Base-by-base conservation (phyloP, 2,797 vertebrate genomes). In the Dendrocincla fuliginosa region DNA sequence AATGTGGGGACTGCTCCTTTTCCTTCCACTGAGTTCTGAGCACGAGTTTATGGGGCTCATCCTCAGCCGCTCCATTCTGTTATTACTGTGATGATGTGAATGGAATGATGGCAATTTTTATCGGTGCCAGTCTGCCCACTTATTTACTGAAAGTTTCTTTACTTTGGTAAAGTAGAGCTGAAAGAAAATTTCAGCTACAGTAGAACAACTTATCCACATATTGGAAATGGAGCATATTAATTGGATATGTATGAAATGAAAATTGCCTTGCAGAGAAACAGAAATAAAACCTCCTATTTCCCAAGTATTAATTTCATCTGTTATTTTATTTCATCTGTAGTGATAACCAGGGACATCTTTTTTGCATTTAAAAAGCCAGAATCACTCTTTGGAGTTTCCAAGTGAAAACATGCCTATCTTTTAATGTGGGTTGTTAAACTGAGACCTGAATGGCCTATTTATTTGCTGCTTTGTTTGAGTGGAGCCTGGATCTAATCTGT, bases 401-500 rank as follows among this genome's bases (percentile, higher is more conserved):
- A 87, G 53, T 80, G 87, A 95, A 93, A 95, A 94, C 89, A 90
- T 90, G 82, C 60, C 83, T 82, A 56, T 93, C 89, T 90, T 94
- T 88, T 90, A 90, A 91, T 76, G 71, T 91, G 87, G 52, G 67
- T 79, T 84, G 88, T 95, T 93, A 95, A 93, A 95, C 65, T 56
- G 90, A 85, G 91, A 93, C 89, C 87, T 92, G 89, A 91, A 84
- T 84, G 80, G 93, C 84, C 79, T 93, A 89, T 94, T 95, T 95
- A 91, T 96, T 89, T 95, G 61, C 94, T 57, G 79, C 94, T 96
- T 96, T 94, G 79, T 95, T 94, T 93, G 87, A 94, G 74, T 65
- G 63, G 93, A 90, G 94, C n/a, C 93, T 71, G 91, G 47, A 84
- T 92, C 89, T 96, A 93, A 96, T 97, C 85, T 91, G 91, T 94